Percentiles rank a stretch among this genome's conserved stretches.
Evolutionary conservation across 2,113 vertebrate genomes (phyloP).

Genomic region (Nanorana parkeri): DNA sequence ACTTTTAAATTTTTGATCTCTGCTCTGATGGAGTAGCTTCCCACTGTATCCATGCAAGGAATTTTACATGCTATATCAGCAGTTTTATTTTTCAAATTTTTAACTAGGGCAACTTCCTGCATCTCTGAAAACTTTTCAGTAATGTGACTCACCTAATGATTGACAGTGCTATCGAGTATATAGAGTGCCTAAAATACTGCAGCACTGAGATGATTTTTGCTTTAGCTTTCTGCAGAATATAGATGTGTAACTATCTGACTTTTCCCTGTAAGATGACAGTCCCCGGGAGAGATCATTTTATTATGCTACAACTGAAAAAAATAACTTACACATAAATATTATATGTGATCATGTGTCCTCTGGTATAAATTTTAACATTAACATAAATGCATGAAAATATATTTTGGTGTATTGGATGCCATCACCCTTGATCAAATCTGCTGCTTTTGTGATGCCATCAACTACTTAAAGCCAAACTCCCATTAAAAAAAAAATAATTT

Average conservation of each 20-base stretch:
- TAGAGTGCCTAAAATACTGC: conserved; percentile 12
- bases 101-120: conserved; percentile 3
- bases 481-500: too few relatives aligned
- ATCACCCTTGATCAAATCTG: too few relatives aligned
- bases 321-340: conserved; percentile 6
- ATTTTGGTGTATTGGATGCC: too few relatives aligned
- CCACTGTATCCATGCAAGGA: neutral
- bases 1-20: neutral
- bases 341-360: neutral
- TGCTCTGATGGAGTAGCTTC: neutral
- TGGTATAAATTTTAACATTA: neutral
- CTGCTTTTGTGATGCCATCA: too few relatives aligned
- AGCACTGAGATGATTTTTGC: neutral
- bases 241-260: neutral
- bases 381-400: too few relatives aligned
- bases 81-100: neutral
- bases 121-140: neutral
- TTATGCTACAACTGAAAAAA: neutral
- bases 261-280: neutral
- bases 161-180: neutral
- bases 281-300: conserved; percentile 7
- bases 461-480: too few relatives aligned
- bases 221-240: neutral
- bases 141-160: conserved; percentile 24
- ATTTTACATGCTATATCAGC: neutral